Percentiles rank a stretch among this genome's conserved stretches.
These are phyloP conservation scores for Melospiza georgiana DNA, from an alignment of 2,113 vertebrate species.

Conservation along the genomic window DNA sequence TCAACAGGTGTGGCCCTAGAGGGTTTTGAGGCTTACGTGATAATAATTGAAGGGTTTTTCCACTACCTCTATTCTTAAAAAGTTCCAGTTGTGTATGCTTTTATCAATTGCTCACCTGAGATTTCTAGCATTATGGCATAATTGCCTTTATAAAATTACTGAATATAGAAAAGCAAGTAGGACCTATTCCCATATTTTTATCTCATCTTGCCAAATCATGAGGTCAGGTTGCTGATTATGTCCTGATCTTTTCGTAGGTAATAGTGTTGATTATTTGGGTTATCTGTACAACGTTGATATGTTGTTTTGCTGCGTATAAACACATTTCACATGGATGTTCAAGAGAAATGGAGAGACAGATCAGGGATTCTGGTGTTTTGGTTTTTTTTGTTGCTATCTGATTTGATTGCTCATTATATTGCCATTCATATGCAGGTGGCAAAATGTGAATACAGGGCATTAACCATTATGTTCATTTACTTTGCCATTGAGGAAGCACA, in stretches of 20 bases:
- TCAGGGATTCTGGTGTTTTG: background rate
- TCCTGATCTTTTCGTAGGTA: background rate
- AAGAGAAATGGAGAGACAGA: background rate
- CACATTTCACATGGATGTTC: background rate
- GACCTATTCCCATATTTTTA: background rate
- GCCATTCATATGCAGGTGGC: conserved; percentile 42
- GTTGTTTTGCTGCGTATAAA: background rate
- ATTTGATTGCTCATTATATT: conserved; percentile 10
- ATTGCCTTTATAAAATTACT: background rate
- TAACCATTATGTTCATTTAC: conserved; percentile 68
- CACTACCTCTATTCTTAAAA: background rate
- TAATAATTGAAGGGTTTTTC: background rate
- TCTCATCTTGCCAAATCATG: background rate
- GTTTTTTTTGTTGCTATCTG: background rate
- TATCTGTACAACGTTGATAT: background rate
- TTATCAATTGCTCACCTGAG: background rate
- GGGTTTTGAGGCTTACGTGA: background rate
- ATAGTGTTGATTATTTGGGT: background rate
- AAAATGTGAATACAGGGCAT: conserved; percentile 48
- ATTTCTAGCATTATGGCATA: background rate
- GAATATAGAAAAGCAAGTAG: background rate
- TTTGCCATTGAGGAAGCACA: conserved; percentile 68
- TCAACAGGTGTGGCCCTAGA: background rate
- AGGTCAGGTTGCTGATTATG: background rate
- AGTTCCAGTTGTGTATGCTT: background rate